Base-by-base conservation (phyloP, 2,888 invertebrate species). In the Drosophila lacicola region DNA sequence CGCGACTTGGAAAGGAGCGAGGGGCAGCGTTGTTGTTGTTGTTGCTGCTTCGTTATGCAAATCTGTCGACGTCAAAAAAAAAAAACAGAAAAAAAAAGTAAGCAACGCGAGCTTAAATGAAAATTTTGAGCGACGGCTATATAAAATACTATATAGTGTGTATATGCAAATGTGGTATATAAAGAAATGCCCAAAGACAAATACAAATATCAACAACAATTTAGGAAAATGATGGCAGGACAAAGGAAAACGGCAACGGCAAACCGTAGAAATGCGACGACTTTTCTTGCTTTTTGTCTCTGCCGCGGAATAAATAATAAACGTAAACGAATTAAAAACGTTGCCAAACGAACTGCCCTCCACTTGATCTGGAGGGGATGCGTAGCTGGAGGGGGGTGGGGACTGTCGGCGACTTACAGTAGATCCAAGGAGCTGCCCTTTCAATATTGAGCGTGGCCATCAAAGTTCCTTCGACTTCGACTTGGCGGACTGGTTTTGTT, bases 301-400 rank as follows among this genome's bases (percentile, higher is more conserved):
- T 62, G 69, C 70, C 66, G 58, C 70, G 82, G 89, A 85, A 89
- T 89, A 89, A 90, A 89, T 90, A 89, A 89, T 90, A 89, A 90
- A 88, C 88, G 89, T 90, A 89, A 90, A 90, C 90, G 90, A 89
- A 89, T 89, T 90, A 89, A 90, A 89, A 89, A 78, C 76, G 80
- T 53, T 72, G 77, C 70, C 78, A 61, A 82, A 82, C 80, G 70
- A 74, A 80, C 70, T 81, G 79, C 51, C 37, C 68, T 39, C 21
- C 14, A 13, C 42, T 53, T 25, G 42, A 25, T 25, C 41, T 17
- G 17, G 5, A 4, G 4, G 2, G 9, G 4, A 8, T 37, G 14
- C 2, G 8, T 10, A 37, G 3, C 10, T 17, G 37, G 4, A 1
- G 0, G 10, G 4, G 4, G 2, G 44, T 10, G 2, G 6, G 17